Evolutionary conservation across 2,888 invertebrate genomes (phyloP), one percentile per base, ranked within the genome.

Genomic region (Plagiodera versicolora): DNA sequence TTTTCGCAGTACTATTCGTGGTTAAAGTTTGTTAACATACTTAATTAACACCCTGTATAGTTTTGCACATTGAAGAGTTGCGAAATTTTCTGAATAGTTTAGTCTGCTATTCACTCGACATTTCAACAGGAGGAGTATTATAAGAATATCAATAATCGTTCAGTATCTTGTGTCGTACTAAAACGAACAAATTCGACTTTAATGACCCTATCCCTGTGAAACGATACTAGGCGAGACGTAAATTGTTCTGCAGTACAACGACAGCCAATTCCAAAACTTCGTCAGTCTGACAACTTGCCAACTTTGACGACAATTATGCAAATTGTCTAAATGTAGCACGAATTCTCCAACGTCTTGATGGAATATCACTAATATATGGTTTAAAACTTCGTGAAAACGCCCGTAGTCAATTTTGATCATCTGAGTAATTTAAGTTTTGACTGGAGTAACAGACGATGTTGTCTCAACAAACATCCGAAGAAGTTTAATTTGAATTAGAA

Each of bases 251-350:
- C 11, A 39, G 14, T 39, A 39, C 39, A 39, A 39, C 39, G 14
- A 14, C 39, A n/a, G 14, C 14, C 39, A 14, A 39, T 39, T 39
- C 39, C 14, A 14, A 39, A 39, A n/a, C 24, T 14, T 39, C 14
- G 14, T 14, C 4, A 11, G 39, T 39, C 14, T 39, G 39, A 39
- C 39, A 10, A 39, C 14, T 56, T 64, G 58, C 60, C 60, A 64
- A 58, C 58, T 64, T 55, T 11, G 50, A 51, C 55, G 46, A 47
- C 60, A 61, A 60, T 60, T 64, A 64, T 64, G 64, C 48, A 64
- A 64, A 64, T 64, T 60, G 57, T 39, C 63, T 61, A 64, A 64
- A 60, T 58, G 64, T 53, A 54, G 49, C 60, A 57, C 58, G 58
- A 64, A 57, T 64, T 60, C 58, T 58, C 60, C 48, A 56, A 49